Conservation (phyloP, 2,888 invertebrate species). For the Drymonia ruficornis region DNA sequence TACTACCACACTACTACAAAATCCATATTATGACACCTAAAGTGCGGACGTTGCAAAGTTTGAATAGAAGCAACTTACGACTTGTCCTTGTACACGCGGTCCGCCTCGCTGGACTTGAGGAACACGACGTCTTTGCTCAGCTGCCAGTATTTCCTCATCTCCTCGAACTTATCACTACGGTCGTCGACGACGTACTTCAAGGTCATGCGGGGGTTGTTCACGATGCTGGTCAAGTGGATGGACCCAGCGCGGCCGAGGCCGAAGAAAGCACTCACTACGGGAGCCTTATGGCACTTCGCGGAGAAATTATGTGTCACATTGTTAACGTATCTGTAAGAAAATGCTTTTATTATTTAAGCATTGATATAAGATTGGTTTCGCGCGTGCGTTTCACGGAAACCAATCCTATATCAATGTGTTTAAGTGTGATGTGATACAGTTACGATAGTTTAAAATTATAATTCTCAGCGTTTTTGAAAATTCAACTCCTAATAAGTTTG, state of each 20-base stretch:
- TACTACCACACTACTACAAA: too few relatives aligned
- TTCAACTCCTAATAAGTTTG: too few relatives aligned
- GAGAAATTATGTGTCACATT: conserved; percentile 59
- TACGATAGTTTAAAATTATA: too few relatives aligned
- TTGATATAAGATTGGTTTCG: too few relatives aligned
- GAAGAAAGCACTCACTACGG: conserved; percentile 81
- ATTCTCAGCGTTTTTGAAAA: too few relatives aligned
- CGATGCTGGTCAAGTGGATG: conserved; percentile 82
- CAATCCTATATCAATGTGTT: too few relatives aligned
- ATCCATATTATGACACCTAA: too few relatives aligned
- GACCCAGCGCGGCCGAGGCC: conserved; percentile 86
- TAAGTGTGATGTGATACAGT: too few relatives aligned
- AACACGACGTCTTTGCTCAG: conserved; percentile 72
- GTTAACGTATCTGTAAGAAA: conserved; percentile 61
- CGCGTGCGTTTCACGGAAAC: too few relatives aligned
- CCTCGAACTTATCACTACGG: conserved; percentile 65
- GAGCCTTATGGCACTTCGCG: conserved; percentile 38
- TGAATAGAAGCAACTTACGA: conserved; percentile 56
- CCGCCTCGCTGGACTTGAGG: conserved; percentile 74
- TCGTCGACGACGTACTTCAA: conserved; percentile 86
- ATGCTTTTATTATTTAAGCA: too few relatives aligned
- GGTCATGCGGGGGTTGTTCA: conserved; percentile 73
- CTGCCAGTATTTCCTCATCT: conserved; percentile 78
- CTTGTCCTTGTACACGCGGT: conserved; percentile 79
- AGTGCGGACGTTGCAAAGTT: too few relatives aligned